Evolutionary conservation across 1,140 invertebrate species (phyloP).

Genomic region (Calliphora vicina): DNA sequence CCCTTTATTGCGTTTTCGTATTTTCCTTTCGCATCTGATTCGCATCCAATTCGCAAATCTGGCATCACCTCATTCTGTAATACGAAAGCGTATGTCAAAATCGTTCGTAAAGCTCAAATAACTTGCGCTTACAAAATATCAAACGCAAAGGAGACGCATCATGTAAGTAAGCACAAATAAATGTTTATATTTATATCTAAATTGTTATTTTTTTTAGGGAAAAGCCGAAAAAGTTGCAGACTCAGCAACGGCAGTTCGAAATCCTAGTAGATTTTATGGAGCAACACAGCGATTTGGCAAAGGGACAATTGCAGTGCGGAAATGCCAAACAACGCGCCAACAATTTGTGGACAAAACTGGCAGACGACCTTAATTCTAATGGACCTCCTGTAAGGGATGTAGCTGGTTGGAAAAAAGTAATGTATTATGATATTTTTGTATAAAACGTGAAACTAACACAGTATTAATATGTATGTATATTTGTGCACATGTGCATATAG

Average conservation of each 20-base stretch:
- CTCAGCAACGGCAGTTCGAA: constrained; percentile 3
- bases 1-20: no score
- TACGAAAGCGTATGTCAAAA: no score
- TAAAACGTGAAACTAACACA: background rate
- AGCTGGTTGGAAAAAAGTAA: background rate
- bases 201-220: background rate
- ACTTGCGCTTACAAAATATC: background rate
- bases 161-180: constrained; percentile 6
- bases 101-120: no score
- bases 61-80: no score
- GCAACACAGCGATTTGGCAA: constrained; percentile 2
- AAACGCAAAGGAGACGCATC: background rate
- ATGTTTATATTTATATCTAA: background rate
- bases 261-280: background rate
- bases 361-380: constrained; percentile 2
- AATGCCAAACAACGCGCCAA: constrained; percentile 17
- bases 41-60: no score
- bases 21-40: no score
- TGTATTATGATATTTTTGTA: background rate
- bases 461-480: background rate
- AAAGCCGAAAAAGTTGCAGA: background rate
- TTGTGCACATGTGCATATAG: background rate
- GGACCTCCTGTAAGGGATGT: background rate
- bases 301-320: constrained; percentile 1
- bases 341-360: constrained; percentile 13